Evolutionary conservation across 1,140 invertebrate species (phyloP).

Genomic region (Pseudomyrmex sp.): DNA sequence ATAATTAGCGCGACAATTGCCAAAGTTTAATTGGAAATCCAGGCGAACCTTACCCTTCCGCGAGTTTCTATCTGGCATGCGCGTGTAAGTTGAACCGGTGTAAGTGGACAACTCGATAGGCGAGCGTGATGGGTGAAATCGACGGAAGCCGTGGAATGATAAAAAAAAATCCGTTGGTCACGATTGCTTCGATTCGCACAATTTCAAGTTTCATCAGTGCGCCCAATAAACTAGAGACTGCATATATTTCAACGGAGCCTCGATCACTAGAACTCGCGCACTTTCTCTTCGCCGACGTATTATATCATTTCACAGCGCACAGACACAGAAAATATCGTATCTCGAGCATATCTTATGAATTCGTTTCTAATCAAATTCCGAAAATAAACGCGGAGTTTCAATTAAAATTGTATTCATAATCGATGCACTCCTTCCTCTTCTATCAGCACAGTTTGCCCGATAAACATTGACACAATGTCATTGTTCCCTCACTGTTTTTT

Average conservation of each 20-base stretch:
- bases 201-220: constrained; percentile 52
- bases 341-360: background rate
- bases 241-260: constrained; percentile 3
- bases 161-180: constrained; percentile 39
- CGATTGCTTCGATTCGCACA: constrained; percentile 39
- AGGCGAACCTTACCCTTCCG: constrained; percentile 58
- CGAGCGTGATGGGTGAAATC: constrained; percentile 13
- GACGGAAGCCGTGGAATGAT: constrained; percentile 23
- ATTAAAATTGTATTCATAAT: background rate
- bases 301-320: too few species aligned
- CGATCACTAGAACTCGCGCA: constrained; percentile 15
- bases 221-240: constrained; percentile 26
- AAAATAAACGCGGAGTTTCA: background rate
- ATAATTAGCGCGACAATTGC: constrained; percentile 74
- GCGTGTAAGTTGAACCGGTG: background rate
- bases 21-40: constrained; percentile 76
- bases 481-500: constrained; percentile 39
- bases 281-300: background rate
- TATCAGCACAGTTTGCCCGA: background rate
- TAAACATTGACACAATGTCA: constrained; percentile 19
- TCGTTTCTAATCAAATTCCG: background rate
- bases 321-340: background rate
- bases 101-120: constrained; percentile 39
- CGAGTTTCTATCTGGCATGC: constrained; percentile 43
- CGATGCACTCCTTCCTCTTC: background rate